These are phyloP conservation scores for Marmota flaviventris DNA, from an alignment of 2,113 vertebrate species.

Conservation along the genomic window DNA sequence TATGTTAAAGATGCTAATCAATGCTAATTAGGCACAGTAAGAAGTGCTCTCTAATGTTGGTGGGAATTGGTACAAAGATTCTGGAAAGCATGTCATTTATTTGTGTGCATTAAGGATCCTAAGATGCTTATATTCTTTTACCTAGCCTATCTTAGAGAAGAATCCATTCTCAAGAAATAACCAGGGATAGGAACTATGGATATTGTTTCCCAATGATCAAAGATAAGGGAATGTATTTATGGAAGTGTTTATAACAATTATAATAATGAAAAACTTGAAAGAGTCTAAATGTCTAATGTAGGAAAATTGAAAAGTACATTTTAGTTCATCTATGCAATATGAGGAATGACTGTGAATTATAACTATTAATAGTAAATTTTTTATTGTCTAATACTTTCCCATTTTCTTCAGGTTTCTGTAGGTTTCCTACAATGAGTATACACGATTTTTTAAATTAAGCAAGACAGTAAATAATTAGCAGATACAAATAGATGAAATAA, in stretches of 20 bases:
- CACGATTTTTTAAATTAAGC: neutral
- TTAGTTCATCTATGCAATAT: neutral
- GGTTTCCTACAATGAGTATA: neutral
- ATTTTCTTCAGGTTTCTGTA: constrained; percentile 1
- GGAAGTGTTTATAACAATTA: neutral
- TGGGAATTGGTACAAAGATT: neutral
- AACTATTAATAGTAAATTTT: neutral
- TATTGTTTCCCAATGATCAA: constrained; percentile 46
- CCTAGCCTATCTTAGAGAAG: neutral
- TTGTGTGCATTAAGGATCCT: neutral
- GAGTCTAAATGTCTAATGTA: neutral
- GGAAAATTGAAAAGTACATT: neutral
- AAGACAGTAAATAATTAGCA: neutral
- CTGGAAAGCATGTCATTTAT: constrained; percentile 13
- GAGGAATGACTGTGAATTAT: neutral
- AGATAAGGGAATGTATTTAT: neutral
- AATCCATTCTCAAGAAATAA: neutral
- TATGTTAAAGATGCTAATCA: neutral
- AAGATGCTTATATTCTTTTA: neutral
- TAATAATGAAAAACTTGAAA: neutral
- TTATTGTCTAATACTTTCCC: neutral
- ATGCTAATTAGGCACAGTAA: neutral
- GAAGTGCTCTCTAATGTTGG: neutral
- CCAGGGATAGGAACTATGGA: neutral
- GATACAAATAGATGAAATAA: neutral